Evolutionary conservation across 2,888 invertebrate species (phyloP), one percentile per base, ranked within the genome.

Genomic region (Sphaeridia pumilis): DNA sequence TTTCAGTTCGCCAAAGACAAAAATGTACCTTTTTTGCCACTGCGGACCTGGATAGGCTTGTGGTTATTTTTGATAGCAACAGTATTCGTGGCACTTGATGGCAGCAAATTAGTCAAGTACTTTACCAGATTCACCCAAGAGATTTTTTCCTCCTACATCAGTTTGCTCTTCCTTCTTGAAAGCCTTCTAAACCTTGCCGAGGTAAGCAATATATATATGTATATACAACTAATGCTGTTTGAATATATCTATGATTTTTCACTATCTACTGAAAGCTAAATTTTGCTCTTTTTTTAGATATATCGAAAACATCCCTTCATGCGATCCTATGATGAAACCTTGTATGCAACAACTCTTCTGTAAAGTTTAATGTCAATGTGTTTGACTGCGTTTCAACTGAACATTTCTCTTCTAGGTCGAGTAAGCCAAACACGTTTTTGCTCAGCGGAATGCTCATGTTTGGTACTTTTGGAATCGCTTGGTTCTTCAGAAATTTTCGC

Each of bases 61-160:
- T 97, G 94, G 93, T 77, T 94, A 73, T 81, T 82, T 3, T 70
- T 90, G 20, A 89, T 95, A 52, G 84, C 87, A 0, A 69, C 88
- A 1, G 71, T 81, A 10, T 82, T 92, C n/a, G 87, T 90, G 1
- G 85, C 84, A 17, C 78, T 89, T 49, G 95, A 97, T 71, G 92
- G 92, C 47, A 90, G 93, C 65, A 85, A 89, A 10, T 80, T 95
- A 52, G 89, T 97, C 5, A 85, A 89, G 60, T 79, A 85, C 66
- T 85, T 94, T 64, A 87, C 88, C 3, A 79, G 95, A 52, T 98
- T 97, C 73, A 93, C 93, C 0, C 93, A 97, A 71, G 97, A 98
- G 71, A 92, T 97, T 50, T 97, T 97, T 72, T 89, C 95, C 4
- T 86, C 90, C 14, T 76, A 98, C 54, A 97, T 98, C 67, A 93